These are phyloP conservation scores for Perca flavescens DNA, from an alignment of 2,113 vertebrate species.

Conservation along the genomic window DNA sequence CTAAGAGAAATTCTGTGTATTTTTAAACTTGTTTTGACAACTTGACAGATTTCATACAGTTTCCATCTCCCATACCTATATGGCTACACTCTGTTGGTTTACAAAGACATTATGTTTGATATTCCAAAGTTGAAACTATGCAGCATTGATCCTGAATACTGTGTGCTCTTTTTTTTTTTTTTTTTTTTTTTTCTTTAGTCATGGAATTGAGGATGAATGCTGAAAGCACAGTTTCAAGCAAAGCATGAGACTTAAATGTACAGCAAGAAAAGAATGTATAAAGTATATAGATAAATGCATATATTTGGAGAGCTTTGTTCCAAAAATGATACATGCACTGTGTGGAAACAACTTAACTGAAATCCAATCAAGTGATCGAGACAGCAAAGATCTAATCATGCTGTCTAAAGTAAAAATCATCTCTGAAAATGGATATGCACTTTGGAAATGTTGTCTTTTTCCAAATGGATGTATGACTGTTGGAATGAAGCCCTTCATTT, in stretches of 20 bases:
- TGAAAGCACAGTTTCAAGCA: slow-evolving; percentile 68
- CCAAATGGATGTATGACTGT: slow-evolving; percentile 40
- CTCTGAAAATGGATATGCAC: slow-evolving; percentile 21
- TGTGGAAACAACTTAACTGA: slow-evolving; percentile 20
- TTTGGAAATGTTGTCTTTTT: slow-evolving; percentile 28
- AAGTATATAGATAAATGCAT: slow-evolving; percentile 56
- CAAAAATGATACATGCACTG: slow-evolving; percentile 37
- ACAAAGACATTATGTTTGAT: slow-evolving; percentile 59
- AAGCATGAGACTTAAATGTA: slow-evolving; percentile 73
- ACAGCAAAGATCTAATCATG: neutral
- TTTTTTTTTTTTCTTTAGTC: slow-evolving; percentile 41
- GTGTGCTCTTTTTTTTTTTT: slow-evolving; percentile 37
- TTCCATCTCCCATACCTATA: slow-evolving; percentile 24
- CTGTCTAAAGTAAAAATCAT: slow-evolving; percentile 6
- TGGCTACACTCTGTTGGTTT: slow-evolving; percentile 45
- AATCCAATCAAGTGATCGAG: neutral
- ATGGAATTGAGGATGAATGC: slow-evolving; percentile 75
- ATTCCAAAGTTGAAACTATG: slow-evolving; percentile 73
- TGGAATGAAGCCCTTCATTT: slow-evolving; percentile 67
- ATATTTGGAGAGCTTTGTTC: slow-evolving; percentile 67
- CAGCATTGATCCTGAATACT: slow-evolving; percentile 77
- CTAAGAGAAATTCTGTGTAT: slow-evolving; percentile 35
- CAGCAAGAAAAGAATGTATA: slow-evolving; percentile 72
- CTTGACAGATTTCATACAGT: slow-evolving; percentile 31
- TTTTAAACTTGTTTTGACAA: slow-evolving; percentile 52